A percentile compares a stretch with the other conserved stretches of the same genome.
These are phyloP conservation scores for Papilio machaon DNA, from an alignment of 1,140 invertebrate species.

Conservation along the genomic window DNA sequence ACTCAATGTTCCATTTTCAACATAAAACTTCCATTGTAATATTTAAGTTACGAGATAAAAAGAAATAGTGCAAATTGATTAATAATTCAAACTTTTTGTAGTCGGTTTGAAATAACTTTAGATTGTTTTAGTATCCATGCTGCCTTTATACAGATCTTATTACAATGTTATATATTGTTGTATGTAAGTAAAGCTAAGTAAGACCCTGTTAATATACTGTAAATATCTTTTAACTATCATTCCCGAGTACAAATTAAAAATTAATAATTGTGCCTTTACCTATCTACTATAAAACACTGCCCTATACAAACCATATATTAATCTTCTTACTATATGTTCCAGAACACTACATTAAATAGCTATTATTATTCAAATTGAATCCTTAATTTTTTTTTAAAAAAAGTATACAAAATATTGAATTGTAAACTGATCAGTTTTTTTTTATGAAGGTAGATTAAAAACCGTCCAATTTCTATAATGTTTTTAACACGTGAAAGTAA, in stretches of 20 bases:
- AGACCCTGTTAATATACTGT: constrained; percentile 14
- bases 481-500: too few species aligned
- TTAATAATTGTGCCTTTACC: neutral
- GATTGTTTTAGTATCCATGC: neutral
- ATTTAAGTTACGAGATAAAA: too few species aligned
- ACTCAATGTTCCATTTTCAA: too few species aligned
- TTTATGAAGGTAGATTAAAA: too few species aligned
- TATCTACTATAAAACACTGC: constrained; percentile 13
- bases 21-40: too few species aligned
- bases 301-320: neutral
- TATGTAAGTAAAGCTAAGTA: constrained; percentile 15
- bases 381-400: too few species aligned
- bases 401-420: too few species aligned
- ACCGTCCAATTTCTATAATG: too few species aligned
- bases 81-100: neutral
- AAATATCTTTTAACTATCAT: neutral
- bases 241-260: constrained; percentile 23
- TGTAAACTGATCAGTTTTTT: too few species aligned
- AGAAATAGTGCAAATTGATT: neutral
- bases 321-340: neutral
- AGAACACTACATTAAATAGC: neutral
- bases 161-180: constrained; percentile 25
- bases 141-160: constrained; percentile 11
- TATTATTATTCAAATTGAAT: too few species aligned
- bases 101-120: constrained; percentile 3